Evolutionary conservation across 2,113 vertebrate species (phyloP).

Genomic region (Rhadina sibilatrix): DNA sequence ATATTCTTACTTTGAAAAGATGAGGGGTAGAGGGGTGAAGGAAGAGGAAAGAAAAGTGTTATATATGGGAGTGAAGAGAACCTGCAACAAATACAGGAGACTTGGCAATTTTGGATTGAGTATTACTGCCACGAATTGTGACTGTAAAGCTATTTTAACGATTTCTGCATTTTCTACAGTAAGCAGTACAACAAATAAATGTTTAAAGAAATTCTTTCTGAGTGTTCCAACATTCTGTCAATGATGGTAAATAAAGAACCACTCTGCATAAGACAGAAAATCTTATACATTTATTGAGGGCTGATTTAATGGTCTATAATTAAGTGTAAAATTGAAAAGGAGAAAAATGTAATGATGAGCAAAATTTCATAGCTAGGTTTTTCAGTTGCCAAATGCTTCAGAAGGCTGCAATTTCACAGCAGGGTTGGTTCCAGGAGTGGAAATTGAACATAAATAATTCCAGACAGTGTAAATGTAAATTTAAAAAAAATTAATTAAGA

Average conservation of each 20-base stretch:
- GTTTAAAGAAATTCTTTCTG: background rate
- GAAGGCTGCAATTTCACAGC: constrained; percentile 41
- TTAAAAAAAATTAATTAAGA: background rate
- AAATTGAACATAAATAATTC: constrained; percentile 45
- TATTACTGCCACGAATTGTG: background rate
- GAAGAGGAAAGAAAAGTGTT: background rate
- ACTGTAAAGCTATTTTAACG: background rate
- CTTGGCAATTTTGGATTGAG: background rate
- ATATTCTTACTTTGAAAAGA: background rate
- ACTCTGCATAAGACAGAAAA: background rate
- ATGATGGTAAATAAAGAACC: constrained; percentile 1
- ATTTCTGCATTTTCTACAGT: background rate
- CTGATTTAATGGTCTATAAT: constrained; percentile 44
- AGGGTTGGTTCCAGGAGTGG: constrained; percentile 23
- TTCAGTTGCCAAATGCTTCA: constrained; percentile 32
- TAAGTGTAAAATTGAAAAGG: constrained; percentile 44
- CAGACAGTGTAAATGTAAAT: constrained; percentile 2
- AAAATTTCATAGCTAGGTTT: constrained; percentile 35
- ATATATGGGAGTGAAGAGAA: background rate
- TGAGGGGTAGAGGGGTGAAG: background rate
- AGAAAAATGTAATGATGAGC: constrained; percentile 33
- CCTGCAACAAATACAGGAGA: background rate
- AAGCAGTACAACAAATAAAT: constrained; percentile 7
- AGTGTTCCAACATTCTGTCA: background rate
- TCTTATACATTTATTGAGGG: background rate